A percentile compares a stretch with the other conserved stretches of the same genome.
Conservation (phyloP, 2,797 vertebrate species). For the Macrochelys suwanniensis region DNA sequence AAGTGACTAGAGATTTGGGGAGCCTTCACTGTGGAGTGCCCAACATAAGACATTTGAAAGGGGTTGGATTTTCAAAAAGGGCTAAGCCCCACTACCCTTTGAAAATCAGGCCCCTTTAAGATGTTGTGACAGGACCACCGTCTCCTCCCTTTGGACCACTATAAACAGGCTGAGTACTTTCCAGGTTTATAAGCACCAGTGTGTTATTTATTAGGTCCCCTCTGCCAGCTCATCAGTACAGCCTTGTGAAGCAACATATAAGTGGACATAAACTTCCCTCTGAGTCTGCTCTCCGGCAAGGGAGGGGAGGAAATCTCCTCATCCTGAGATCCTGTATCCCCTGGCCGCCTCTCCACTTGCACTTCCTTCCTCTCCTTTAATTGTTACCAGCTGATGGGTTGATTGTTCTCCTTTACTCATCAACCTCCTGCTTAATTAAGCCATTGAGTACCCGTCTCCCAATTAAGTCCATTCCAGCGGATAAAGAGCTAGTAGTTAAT, state of each 20-base stretch:
- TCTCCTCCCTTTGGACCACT: neutral
- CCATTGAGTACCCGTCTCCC: neutral
- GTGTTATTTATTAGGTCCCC: neutral
- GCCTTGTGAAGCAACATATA: neutral
- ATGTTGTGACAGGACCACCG: neutral
- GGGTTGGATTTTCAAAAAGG: neutral
- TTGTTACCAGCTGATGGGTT: neutral
- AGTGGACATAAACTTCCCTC: too few relatives aligned
- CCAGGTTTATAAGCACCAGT: neutral
- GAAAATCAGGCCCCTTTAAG: neutral
- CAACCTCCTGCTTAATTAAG: neutral
- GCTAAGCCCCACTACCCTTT: neutral
- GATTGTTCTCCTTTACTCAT: neutral
- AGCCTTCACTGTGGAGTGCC: neutral
- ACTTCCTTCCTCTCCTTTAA: too few relatives aligned
- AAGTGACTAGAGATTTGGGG: neutral
- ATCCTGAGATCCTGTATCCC: too few relatives aligned
- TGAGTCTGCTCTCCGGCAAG: too few relatives aligned
- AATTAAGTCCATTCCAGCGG: too few relatives aligned
- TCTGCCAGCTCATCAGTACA: neutral
- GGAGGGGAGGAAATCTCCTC: too few relatives aligned
- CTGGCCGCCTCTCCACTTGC: too few relatives aligned
- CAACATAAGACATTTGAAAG: neutral
- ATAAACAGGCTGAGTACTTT: neutral
- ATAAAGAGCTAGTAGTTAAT: neutral